Conservation (phyloP, 2,113 vertebrate species). For the Arvicanthis niloticus region DNA sequence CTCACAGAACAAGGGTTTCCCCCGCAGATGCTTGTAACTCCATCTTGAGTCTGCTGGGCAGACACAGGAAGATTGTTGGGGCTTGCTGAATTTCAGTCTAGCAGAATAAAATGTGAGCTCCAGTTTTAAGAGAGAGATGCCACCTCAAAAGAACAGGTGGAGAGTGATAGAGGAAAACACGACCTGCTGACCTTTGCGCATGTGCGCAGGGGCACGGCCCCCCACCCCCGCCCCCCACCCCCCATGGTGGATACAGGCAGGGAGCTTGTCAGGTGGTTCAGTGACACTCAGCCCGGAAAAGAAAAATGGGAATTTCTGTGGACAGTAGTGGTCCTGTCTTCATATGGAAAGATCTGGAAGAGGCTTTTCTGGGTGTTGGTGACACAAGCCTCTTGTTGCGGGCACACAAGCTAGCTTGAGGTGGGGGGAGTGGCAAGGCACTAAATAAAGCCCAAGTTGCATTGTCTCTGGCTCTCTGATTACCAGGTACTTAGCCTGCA, state of each 20-base stretch:
- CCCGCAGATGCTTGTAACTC: background rate
- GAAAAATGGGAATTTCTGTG: background rate
- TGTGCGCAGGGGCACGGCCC: background rate
- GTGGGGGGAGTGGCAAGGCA: slow-evolving; percentile 8
- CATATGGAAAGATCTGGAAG: background rate
- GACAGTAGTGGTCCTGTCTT: background rate
- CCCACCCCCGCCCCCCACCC: no score
- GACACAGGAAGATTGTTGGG: background rate
- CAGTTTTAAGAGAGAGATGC: background rate
- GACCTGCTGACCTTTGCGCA: background rate
- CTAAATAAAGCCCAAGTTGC: slow-evolving; percentile 67
- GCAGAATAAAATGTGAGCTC: background rate
- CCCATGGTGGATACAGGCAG: background rate
- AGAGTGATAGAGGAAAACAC: background rate
- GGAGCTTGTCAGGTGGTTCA: background rate
- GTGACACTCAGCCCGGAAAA: background rate
- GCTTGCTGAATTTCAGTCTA: background rate
- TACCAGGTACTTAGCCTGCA: slow-evolving; percentile 64
- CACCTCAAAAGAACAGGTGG: background rate
- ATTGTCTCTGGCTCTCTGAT: slow-evolving; percentile 72
- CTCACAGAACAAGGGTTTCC: background rate
- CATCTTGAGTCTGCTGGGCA: background rate
- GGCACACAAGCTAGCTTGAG: background rate
- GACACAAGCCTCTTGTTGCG: background rate
- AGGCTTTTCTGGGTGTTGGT: fast-evolving